Evolutionary conservation across 2,113 vertebrate species (phyloP).

Genomic region (Siniperca knerii): DNA sequence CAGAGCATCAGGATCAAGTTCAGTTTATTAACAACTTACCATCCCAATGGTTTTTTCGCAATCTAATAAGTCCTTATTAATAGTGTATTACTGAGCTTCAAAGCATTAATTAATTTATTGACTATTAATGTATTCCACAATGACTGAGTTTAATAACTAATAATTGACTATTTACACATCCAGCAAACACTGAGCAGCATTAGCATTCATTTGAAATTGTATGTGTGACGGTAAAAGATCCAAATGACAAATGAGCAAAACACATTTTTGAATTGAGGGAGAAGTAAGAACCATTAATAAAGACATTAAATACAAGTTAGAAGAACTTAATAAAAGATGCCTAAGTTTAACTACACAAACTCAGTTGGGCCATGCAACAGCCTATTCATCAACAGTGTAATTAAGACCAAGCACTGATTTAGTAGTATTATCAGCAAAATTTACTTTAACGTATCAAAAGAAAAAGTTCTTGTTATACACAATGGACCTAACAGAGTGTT

Average conservation of each 20-base stretch:
- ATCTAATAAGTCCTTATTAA: background rate
- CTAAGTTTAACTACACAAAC: too few species aligned
- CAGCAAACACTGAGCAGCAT: background rate
- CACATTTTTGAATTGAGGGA: too few species aligned
- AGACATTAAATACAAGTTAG: too few species aligned
- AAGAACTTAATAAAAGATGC: background rate
- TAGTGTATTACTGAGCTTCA: background rate
- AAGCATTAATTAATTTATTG: background rate
- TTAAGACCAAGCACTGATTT: background rate
- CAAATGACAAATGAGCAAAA: too few species aligned
- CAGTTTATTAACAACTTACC: too few species aligned
- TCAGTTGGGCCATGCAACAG: too few species aligned
- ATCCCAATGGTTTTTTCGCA: too few species aligned
- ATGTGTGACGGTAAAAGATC: background rate
- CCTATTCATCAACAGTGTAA: background rate
- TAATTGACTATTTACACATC: background rate
- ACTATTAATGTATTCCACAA: background rate
- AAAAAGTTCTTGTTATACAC: background rate
- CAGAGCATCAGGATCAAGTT: background rate
- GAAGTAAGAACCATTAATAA: too few species aligned
- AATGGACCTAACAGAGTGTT: too few species aligned
- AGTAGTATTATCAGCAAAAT: background rate
- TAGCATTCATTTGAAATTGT: background rate
- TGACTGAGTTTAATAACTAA: background rate
- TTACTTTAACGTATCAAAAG: background rate